Evolutionary conservation across 2,888 invertebrate genomes (phyloP), one percentile per base, ranked within the genome.

Genomic region (Lithophane ornitopus): DNA sequence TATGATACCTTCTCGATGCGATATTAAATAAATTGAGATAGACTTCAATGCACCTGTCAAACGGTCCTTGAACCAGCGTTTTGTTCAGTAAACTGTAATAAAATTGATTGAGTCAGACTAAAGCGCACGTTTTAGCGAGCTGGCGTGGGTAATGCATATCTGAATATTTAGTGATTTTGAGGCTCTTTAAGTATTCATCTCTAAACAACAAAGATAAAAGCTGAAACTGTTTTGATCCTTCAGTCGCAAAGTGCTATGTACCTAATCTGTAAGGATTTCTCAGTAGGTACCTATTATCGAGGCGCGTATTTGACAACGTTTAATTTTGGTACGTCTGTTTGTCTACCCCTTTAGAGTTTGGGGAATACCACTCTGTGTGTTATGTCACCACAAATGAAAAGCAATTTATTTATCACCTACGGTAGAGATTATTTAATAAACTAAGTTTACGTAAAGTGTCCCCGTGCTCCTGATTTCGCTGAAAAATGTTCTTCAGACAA

Each of bases 21-120:
- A 3, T 62, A 26, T 49, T 52, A 62, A 73, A 66, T 75, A 56
- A 70, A 85, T 68, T 56, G 54, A 70, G 41, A 16, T 16, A 49
- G 62, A 85, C 81, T 70, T 85, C 39, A 85, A 54, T 69, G 77
- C 82, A 76, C 82, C 16, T 85, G 68, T 85, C 65, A 56, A 81
- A 59, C 61, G 62, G 62, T 65, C 54, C 52, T 56, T 59, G 49
- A 84, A 56, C 72, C n/a, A 68, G 22, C 14, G 16, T 71, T 81
- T 70, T 82, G 85, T 71, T 82, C 85, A 85, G 9, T 46, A 76
- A 85, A 71, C 78, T 61, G 68, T 78, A 26, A 81, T 44, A 49
- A 80, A 76, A 62, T 49, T 83, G 34, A 85, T 76, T 44, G 7
- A 26, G 58, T 59, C 67, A 63, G 59, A 65, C 28, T 44, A 26